A percentile compares a stretch with the other conserved stretches of the same genome.
phyloP scores from a whole-genome alignment of 1,140 invertebrate species.

The Heliconius congener region DNA sequence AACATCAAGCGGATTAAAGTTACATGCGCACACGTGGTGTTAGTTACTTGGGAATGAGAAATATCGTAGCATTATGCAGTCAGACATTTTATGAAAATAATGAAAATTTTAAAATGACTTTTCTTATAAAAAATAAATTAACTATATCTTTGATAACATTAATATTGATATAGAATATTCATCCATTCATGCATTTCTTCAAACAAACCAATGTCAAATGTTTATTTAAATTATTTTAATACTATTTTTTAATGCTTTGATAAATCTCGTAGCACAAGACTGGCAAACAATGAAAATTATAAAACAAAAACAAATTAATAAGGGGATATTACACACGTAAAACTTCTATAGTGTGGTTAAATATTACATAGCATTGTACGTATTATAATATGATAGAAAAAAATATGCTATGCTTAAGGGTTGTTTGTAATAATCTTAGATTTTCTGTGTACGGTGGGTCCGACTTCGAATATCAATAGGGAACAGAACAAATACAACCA shows the following conservation, averaged over 20 bases:
- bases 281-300: constrained; percentile 28
- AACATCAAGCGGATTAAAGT: constrained; percentile 50
- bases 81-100: not conserved
- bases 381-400: constrained; percentile 15
- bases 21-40: constrained; percentile 73
- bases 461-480: not conserved
- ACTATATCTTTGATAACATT: not conserved
- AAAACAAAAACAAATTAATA: constrained; percentile 37
- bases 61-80: constrained; percentile 36
- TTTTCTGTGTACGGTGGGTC: not conserved
- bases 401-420: constrained; percentile 25
- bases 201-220: constrained; percentile 19
- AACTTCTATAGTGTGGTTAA: constrained; percentile 45
- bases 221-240: not conserved
- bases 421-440: constrained; percentile 1
- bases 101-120: not conserved
- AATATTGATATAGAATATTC: not conserved
- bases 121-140: too few species aligned
- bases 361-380: constrained; percentile 7
- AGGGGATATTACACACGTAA: constrained; percentile 23
- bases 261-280: constrained; percentile 37
- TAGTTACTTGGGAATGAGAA: constrained; percentile 57
- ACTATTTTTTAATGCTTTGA: constrained; percentile 23
- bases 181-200: constrained; percentile 23
- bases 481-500: too few species aligned